These are phyloP conservation scores for Colletes collaris DNA, from an alignment of 2,888 invertebrate genomes.

Conservation along the genomic window DNA sequence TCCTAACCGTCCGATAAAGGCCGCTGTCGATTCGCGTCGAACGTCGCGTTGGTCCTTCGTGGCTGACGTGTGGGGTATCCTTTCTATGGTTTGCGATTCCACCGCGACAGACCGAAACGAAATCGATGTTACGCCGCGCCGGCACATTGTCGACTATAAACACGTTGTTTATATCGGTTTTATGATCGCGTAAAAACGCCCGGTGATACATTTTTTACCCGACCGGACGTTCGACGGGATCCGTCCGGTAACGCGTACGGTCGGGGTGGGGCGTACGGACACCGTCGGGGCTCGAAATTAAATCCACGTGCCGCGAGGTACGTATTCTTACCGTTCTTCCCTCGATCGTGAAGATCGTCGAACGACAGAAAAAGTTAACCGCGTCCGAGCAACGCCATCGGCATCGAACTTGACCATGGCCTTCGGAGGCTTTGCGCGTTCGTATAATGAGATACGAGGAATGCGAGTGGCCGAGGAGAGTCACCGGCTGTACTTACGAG, in stretches of 20 bases:
- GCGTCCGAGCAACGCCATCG: constrained; percentile 59
- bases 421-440: constrained; percentile 65
- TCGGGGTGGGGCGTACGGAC: background rate
- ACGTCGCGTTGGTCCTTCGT: constrained; percentile 6
- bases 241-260: constrained; percentile 7
- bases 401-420: constrained; percentile 73
- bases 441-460: constrained; percentile 72
- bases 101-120: background rate
- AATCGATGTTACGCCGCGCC: background rate
- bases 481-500: constrained; percentile 57
- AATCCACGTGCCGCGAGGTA: constrained; percentile 63
- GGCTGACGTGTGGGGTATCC: background rate
- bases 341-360: constrained; percentile 47
- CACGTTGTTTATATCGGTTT: constrained; percentile 24
- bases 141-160: background rate
- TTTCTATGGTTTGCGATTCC: background rate
- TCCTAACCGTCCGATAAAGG: constrained; percentile 26
- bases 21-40: background rate
- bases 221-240: constrained; percentile 20
- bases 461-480: constrained; percentile 66
- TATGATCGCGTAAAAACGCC: constrained; percentile 14
- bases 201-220: constrained; percentile 16
- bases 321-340: constrained; percentile 46
- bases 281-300: constrained; percentile 50
- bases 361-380: constrained; percentile 57